These are phyloP conservation scores for Zosterops borbonicus DNA, from an alignment of 2,113 vertebrate genomes.

Conservation along the genomic window DNA sequence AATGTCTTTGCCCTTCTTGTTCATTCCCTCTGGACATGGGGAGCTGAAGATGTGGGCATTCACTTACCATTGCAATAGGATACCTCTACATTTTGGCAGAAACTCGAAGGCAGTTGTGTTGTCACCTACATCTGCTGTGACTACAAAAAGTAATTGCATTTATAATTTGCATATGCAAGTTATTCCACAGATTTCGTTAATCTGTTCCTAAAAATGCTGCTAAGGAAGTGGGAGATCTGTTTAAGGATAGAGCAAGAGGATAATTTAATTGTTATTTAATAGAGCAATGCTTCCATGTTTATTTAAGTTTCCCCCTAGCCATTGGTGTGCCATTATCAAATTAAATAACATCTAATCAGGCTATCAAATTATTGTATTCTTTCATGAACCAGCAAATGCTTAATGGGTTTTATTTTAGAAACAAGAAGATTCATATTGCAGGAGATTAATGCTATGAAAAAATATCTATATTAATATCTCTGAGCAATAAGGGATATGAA, in stretches of 20 bases:
- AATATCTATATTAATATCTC: constrained; percentile 52
- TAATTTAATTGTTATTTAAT: constrained; percentile 38
- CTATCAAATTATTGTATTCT: constrained; percentile 51
- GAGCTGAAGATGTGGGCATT: background rate
- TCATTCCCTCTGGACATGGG: background rate
- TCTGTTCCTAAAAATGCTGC: constrained; percentile 49
- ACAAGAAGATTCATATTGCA: constrained; percentile 32
- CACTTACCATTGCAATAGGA: background rate
- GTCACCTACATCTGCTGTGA: constrained; percentile 28
- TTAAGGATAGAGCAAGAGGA: constrained; percentile 1
- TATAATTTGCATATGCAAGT: constrained; percentile 50
- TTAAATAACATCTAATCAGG: constrained; percentile 57
- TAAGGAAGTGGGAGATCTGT: constrained; percentile 23
- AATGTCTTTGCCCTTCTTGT: background rate
- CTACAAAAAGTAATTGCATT: constrained; percentile 33
- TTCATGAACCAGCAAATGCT: constrained; percentile 37
- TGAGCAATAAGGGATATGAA: constrained; percentile 35
- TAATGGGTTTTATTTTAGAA: constrained; percentile 51
- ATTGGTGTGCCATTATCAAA: constrained; percentile 50
- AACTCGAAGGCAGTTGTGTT: constrained; percentile 7
- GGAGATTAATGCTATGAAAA: constrained; percentile 49
- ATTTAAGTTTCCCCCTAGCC: background rate
- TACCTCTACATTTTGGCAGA: constrained; percentile 50
- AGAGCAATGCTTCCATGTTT: background rate
- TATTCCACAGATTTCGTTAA: constrained; percentile 13